Base-by-base conservation (phyloP, 23 tunicate species). In the Oikopleura dioica region DNA sequence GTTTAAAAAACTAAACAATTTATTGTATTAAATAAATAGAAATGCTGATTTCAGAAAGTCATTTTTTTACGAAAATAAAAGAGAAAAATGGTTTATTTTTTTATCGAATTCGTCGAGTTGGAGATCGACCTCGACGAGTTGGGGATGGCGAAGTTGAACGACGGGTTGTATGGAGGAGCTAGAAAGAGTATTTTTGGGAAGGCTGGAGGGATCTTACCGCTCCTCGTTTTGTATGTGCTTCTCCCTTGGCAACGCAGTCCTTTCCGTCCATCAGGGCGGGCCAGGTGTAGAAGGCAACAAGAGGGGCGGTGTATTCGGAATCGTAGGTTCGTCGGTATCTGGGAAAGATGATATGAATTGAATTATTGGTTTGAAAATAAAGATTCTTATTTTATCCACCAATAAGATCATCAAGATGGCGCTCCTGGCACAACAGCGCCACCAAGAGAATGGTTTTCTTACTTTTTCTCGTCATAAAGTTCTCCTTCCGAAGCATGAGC, bases 251-350 rank as follows among this genome's bases (percentile, higher is more conserved):
- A 30, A 94, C 85, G 59, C 83, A 86, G 12, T 37, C 35, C 59
- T 77, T 51, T 37, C 81, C 99, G 59, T 94, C 99, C 95, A 86
- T 80, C 75, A 94, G 77, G 36, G 99, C 95, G 2, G 99, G 99
- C 99, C 99, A 94, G 32, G 86, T 77, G 80, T 94, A 94, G 79
- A 77, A 86, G 1, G 95, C 95, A 36, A 94, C 95, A 35, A 94
- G 78, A 1, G 99, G 99, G 1, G 99, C 99, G 26, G 95, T 78
- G 82, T 83, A 94, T 59, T 94, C 99, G 37, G 95, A 86, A 80
- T 86, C 95, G 77, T 94, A 94, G 36, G 87, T 94, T 4, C 99
- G 80, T 31, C 99, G 84, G 55, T 94, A 94, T 50, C 99, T 94
- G 85, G 0, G 50, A 36, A 38, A 21, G 50, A 37, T 36, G 35